Evolutionary conservation across 2,888 invertebrate species (phyloP).

Genomic region (Amaurobius ferox): DNA sequence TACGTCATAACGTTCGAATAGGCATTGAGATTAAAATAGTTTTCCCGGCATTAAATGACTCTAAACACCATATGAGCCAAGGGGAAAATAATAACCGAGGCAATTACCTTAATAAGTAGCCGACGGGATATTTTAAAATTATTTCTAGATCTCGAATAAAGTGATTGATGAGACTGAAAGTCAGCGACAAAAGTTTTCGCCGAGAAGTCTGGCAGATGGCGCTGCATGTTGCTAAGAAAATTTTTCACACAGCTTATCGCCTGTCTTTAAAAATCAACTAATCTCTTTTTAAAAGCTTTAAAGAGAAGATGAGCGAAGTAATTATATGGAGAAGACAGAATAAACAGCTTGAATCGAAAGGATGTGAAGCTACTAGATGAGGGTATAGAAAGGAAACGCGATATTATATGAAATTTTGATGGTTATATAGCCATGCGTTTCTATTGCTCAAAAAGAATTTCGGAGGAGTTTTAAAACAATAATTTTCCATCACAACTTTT

Average conservation of each 20-base stretch:
- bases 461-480: too few relatives aligned
- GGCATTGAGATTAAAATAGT: slow-evolving; percentile 63
- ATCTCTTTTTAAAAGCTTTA: slow-evolving; percentile 58
- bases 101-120: slow-evolving; percentile 68
- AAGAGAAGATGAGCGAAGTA: not conserved
- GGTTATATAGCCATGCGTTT: too few relatives aligned
- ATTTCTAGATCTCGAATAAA: slow-evolving; percentile 41
- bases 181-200: slow-evolving; percentile 36
- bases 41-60: slow-evolving; percentile 10
- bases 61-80: not conserved
- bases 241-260: slow-evolving; percentile 32
- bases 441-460: too few relatives aligned
- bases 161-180: slow-evolving; percentile 58
- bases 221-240: slow-evolving; percentile 6
- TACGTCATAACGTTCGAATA: slow-evolving; percentile 52
- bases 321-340: not conserved
- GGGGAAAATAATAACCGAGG: slow-evolving; percentile 20
- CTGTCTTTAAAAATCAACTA: slow-evolving; percentile 53
- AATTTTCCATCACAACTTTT: too few relatives aligned
- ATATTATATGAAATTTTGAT: too few relatives aligned
- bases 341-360: not conserved
- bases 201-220: slow-evolving; percentile 55
- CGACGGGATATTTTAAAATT: slow-evolving; percentile 62
- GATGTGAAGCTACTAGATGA: not conserved
- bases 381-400: too few relatives aligned